Evolutionary conservation across 2,797 vertebrate genomes (phyloP).

Genomic region (Esox lucius): DNA sequence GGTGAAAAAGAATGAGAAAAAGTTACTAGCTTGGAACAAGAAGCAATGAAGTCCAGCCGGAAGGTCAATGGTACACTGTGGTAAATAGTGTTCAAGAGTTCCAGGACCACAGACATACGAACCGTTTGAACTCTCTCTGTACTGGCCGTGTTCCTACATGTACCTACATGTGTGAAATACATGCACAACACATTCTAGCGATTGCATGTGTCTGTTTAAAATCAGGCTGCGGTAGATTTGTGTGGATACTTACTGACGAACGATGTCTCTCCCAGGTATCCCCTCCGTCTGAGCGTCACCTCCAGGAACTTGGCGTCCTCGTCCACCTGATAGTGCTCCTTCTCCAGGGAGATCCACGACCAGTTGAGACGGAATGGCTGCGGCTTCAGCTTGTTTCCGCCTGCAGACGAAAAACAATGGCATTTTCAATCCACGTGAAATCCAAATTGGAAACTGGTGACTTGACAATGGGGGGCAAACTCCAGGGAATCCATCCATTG

Average conservation of each 20-base stretch:
- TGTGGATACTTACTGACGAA: slow-evolving; percentile 82
- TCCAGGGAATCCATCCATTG: slow-evolving; percentile 29
- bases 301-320: slow-evolving; percentile 82
- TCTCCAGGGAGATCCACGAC: slow-evolving; percentile 90
- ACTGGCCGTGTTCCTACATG: too few species aligned
- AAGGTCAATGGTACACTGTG: not conserved
- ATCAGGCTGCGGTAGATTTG: not conserved
- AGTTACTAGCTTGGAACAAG: not conserved
- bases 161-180: too few species aligned
- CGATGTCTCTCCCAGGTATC: slow-evolving; percentile 83
- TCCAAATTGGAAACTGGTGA: slow-evolving; percentile 15
- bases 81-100: not conserved
- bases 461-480: not conserved
- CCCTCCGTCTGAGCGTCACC: slow-evolving; percentile 79
- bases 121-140: too few species aligned
- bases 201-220: too few species aligned
- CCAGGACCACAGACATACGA: too few species aligned
- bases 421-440: not conserved
- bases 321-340: slow-evolving; percentile 79
- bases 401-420: slow-evolving; percentile 58
- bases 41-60: not conserved
- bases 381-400: slow-evolving; percentile 79
- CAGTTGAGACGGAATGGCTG: slow-evolving; percentile 85
- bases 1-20: not conserved
- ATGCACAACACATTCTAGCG: too few species aligned